These are phyloP conservation scores for Takifugu flavidus DNA, from an alignment of 2,113 vertebrate species.

Conservation along the genomic window DNA sequence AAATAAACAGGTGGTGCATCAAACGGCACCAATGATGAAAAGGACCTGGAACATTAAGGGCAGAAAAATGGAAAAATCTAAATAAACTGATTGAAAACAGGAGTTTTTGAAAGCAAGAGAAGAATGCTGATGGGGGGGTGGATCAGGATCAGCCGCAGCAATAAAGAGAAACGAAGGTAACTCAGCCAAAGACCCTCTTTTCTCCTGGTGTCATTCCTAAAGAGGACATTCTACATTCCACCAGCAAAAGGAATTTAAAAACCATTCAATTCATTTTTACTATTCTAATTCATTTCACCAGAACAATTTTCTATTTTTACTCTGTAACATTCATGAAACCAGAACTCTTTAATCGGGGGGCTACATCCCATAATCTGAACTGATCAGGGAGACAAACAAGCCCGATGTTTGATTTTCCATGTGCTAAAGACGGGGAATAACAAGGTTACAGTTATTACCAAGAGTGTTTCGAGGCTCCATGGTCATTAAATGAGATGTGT, in stretches of 20 bases:
- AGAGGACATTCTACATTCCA: too few species aligned
- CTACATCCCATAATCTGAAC: not conserved
- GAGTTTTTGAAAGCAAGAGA: not conserved
- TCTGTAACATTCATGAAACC: conserved; percentile 5
- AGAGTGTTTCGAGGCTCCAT: too few species aligned
- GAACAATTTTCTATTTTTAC: conserved; percentile 3
- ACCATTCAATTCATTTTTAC: not conserved
- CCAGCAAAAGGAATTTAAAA: too few species aligned
- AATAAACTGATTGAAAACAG: too few species aligned
- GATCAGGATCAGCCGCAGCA: conserved; percentile 16
- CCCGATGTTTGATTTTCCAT: too few species aligned
- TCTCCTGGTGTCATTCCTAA: not conserved
- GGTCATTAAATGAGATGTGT: too few species aligned
- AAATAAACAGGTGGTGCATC: too few species aligned
- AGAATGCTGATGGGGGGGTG: not conserved
- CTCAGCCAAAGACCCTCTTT: conserved; percentile 17
- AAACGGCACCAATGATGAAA: not conserved
- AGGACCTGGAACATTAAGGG: not conserved
- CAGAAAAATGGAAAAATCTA: not conserved
- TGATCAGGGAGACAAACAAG: too few species aligned
- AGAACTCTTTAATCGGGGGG: not conserved
- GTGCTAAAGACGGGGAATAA: too few species aligned
- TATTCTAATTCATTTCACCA: not conserved
- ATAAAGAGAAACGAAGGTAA: conserved; percentile 33
- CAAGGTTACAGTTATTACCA: too few species aligned